Evolutionary conservation across 2,888 invertebrate species (phyloP).

Genomic region (Ormia ochracea): DNA sequence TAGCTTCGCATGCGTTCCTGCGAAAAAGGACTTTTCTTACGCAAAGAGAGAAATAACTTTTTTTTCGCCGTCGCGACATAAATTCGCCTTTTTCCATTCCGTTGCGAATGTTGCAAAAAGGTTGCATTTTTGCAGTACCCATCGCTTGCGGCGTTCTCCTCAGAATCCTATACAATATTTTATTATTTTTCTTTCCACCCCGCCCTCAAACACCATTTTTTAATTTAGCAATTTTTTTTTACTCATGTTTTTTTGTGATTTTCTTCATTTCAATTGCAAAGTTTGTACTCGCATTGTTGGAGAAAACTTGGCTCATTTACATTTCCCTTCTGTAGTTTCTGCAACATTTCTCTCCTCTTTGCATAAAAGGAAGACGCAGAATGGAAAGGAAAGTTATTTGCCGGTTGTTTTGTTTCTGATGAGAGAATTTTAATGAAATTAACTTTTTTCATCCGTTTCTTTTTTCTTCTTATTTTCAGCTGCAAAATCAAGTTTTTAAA

Average conservation of each 20-base stretch:
- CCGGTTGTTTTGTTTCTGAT: conserved; percentile 39
- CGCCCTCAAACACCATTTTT: no score
- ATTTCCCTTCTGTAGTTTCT: conserved; percentile 34
- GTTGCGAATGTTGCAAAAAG: no score
- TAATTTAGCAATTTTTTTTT: not conserved
- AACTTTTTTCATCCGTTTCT: no score
- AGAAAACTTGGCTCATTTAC: conserved; percentile 50
- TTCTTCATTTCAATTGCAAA: conserved; percentile 37
- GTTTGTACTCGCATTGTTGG: conserved; percentile 32
- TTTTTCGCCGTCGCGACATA: no score
- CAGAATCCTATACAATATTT: conserved; percentile 4
- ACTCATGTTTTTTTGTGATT: conserved; percentile 22
- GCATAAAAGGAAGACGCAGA: conserved; percentile 8
- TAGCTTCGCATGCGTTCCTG: no score
- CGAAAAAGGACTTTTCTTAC: no score
- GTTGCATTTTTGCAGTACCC: no score
- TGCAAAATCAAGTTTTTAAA: conserved; percentile 25
- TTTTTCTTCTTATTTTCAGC: conserved; percentile 1
- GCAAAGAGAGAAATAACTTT: no score
- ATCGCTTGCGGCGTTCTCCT: no score
- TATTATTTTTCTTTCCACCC: not conserved
- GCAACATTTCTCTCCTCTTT: conserved; percentile 1
- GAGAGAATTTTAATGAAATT: conserved; percentile 55
- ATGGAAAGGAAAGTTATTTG: conserved; percentile 44
- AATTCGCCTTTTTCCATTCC: no score